Percentiles rank a stretch among this genome's conserved stretches.
Evolutionary conservation across 2,113 vertebrate genomes (phyloP).

Genomic region (Oenanthe melanoleuca): DNA sequence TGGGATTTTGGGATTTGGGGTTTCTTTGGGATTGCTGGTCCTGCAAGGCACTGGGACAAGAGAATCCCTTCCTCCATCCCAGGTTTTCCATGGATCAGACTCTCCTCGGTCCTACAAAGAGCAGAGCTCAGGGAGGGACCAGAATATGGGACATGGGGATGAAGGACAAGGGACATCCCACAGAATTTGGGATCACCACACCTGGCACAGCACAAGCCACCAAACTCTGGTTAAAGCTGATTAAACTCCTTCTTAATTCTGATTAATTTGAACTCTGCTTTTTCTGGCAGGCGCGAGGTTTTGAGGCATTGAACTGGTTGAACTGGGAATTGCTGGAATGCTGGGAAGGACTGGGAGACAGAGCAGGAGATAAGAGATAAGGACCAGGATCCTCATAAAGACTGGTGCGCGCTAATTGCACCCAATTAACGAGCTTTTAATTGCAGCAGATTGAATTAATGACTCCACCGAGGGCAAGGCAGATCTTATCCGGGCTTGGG

Average conservation of each 20-base stretch:
- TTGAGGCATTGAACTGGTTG: neutral
- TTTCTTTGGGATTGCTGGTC: neutral
- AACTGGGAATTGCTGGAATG: neutral
- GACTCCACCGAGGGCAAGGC: conserved; percentile 49
- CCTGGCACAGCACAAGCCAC: neutral
- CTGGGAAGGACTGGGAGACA: conserved; percentile 3
- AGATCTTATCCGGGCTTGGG: conserved; percentile 47
- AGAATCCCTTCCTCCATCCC: neutral
- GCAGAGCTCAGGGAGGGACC: neutral
- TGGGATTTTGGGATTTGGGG: too few species aligned
- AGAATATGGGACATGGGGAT: neutral
- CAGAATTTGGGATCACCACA: neutral
- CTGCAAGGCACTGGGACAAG: neutral
- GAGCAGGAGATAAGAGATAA: conserved; percentile 46
- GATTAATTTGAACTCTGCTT: neutral
- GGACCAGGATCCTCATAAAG: conserved; percentile 2
- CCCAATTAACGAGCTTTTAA: conserved; percentile 44
- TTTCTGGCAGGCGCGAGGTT: neutral
- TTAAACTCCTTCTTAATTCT: neutral
- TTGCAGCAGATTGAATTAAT: conserved; percentile 52
- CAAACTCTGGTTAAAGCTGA: neutral
- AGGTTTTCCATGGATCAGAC: fast-evolving
- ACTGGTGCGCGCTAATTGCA: neutral
- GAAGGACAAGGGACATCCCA: fast-evolving
- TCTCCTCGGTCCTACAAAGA: neutral